Conservation (phyloP, 1,140 invertebrate species). For the Mactra quadrangularis region DNA sequence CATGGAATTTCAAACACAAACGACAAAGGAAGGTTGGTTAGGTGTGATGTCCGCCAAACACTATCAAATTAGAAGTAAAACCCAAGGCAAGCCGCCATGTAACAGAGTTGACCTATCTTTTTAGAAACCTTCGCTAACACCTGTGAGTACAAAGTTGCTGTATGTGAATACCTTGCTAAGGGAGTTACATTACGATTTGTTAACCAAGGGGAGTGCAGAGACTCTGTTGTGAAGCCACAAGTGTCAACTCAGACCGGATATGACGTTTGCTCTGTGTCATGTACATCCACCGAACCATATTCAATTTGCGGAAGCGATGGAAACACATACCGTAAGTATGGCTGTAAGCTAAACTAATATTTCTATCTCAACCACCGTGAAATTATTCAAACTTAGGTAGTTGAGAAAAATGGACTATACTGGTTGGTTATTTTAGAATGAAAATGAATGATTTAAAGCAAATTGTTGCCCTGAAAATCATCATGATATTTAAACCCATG, state of each 20-base stretch:
- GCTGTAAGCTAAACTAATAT: neutral
- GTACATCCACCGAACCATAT: neutral
- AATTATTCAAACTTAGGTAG: too few relatives aligned
- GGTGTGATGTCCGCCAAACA: too few relatives aligned
- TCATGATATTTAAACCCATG: neutral
- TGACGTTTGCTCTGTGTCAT: neutral
- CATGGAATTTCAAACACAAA: too few relatives aligned
- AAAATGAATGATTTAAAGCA: too few relatives aligned
- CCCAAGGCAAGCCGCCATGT: too few relatives aligned
- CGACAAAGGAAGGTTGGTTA: too few relatives aligned
- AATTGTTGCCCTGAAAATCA: neutral
- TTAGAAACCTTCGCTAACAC: too few relatives aligned
- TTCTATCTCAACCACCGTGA: too few relatives aligned
- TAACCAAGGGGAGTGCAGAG: slow-evolving; percentile 3
- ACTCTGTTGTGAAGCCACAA: neutral
- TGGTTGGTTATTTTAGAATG: too few relatives aligned
- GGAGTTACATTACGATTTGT: neutral
- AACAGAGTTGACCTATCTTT: too few relatives aligned
- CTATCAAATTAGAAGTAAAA: too few relatives aligned
- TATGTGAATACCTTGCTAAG: neutral
- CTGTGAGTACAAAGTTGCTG: neutral
- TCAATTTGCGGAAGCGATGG: slow-evolving; percentile 32
- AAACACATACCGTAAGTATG: slow-evolving; percentile 1
- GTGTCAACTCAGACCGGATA: neutral
- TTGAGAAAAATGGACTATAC: too few relatives aligned